Conservation (phyloP, 2,888 invertebrate species). For the Dynastes hyllus region DNA sequence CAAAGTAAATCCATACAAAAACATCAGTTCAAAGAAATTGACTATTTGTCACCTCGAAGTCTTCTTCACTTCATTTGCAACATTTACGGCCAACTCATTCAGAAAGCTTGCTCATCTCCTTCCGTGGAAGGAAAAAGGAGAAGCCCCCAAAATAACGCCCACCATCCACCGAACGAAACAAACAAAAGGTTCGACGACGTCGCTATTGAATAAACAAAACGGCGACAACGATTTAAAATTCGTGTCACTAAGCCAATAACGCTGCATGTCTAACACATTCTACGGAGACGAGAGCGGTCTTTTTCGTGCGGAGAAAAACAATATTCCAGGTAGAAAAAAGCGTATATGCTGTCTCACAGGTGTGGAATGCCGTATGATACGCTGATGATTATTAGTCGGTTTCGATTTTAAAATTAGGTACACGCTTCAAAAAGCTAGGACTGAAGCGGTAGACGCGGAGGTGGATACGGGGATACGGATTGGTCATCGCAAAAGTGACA, state of each 20-base stretch:
- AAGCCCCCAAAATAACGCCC: too few relatives aligned
- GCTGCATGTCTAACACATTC: conserved; percentile 4
- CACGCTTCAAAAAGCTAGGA: conserved; percentile 1
- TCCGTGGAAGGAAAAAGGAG: too few relatives aligned
- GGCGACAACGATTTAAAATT: conserved; percentile 11
- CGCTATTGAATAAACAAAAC: neutral
- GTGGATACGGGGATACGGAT: neutral
- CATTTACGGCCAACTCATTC: too few relatives aligned
- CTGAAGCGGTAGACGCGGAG: neutral
- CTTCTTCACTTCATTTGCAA: too few relatives aligned
- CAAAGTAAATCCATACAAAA: too few relatives aligned
- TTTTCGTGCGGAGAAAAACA: conserved; percentile 12
- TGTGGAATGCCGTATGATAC: conserved; percentile 18
- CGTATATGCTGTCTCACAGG: conserved; percentile 2
- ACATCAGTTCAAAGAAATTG: too few relatives aligned
- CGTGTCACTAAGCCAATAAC: conserved; percentile 14
- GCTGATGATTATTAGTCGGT: conserved; percentile 14
- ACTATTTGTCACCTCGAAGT: too few relatives aligned
- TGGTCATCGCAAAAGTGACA: neutral
- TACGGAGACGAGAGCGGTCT: neutral
- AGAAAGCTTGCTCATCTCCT: too few relatives aligned
- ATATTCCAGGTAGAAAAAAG: conserved; percentile 16
- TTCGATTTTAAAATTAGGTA: conserved; percentile 36
- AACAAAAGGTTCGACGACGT: too few relatives aligned
- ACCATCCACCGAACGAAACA: too few relatives aligned